A percentile compares a stretch with the other conserved stretches of the same genome.
These are phyloP conservation scores for Calidris pygmaea DNA, from an alignment of 2,113 vertebrate genomes.

Conservation along the genomic window DNA sequence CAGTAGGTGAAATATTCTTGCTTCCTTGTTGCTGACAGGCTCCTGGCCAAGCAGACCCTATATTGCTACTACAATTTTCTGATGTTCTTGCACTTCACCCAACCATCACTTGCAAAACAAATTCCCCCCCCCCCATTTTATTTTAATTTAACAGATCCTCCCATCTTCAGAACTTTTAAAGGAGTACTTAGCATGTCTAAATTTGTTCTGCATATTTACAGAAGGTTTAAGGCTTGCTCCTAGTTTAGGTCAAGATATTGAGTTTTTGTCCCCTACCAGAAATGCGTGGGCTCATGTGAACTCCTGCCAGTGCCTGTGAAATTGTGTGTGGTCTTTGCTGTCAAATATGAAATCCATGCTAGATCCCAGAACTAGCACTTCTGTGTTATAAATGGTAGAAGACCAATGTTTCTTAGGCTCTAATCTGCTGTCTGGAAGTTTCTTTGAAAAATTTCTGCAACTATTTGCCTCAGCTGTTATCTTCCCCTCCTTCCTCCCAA, in stretches of 20 bases:
- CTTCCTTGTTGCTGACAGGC: background rate
- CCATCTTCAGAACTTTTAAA: background rate
- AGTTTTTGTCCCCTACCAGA: background rate
- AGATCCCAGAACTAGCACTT: background rate
- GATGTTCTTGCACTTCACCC: background rate
- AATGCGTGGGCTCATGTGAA: background rate
- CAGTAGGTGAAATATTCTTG: background rate
- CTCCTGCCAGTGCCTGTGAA: background rate
- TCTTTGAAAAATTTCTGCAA: background rate
- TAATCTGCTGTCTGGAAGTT: background rate
- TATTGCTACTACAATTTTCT: background rate
- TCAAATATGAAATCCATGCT: background rate
- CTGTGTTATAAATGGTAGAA: background rate
- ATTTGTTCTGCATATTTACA: background rate
- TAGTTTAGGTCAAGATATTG: background rate
- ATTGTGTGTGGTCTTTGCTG: background rate
- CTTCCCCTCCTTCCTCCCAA: background rate
- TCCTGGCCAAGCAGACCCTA: background rate
- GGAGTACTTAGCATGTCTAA: background rate
- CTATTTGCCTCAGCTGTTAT: background rate
- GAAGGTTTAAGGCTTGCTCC: background rate
- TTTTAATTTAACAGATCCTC: background rate
- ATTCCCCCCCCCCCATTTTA: background rate
- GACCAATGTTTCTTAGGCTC: background rate
- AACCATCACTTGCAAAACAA: background rate